These are phyloP conservation scores for Caloenas nicobarica DNA, from an alignment of 2,113 vertebrate genomes.

Conservation along the genomic window DNA sequence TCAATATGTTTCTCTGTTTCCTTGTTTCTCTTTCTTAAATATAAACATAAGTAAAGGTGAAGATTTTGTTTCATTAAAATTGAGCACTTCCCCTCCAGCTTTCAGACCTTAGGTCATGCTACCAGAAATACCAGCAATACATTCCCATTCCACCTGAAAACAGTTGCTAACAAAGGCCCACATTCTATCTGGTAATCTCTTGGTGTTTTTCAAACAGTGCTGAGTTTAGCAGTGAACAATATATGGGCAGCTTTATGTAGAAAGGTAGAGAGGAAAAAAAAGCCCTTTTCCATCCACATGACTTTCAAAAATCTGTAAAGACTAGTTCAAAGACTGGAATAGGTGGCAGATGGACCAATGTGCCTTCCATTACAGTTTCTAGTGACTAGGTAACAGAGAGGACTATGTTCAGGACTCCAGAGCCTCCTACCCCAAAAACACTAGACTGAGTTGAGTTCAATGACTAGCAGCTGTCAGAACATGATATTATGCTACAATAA, in stretches of 20 bases:
- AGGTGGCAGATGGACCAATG: neutral
- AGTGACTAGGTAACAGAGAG: neutral
- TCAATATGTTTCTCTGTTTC: neutral
- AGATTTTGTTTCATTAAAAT: neutral
- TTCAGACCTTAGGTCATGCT: neutral
- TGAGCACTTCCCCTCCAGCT: neutral
- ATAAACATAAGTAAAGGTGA: neutral
- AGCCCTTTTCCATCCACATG: neutral
- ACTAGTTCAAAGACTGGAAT: neutral
- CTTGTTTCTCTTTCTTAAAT: neutral
- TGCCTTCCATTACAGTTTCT: neutral
- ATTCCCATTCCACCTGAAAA: neutral
- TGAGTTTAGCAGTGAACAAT: neutral
- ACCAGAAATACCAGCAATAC: neutral
- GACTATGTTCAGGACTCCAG: rapidly evolving
- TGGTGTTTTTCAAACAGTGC: neutral
- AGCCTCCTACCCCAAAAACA: neutral
- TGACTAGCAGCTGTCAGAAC: neutral
- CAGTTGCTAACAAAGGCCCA: neutral
- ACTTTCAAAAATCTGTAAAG: neutral
- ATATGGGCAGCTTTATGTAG: neutral
- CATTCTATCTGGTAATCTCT: neutral
- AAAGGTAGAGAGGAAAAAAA: neutral
- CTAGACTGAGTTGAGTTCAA: neutral
- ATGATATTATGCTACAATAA: neutral